These are phyloP conservation scores for Thecophora atra DNA, from an alignment of 2,888 invertebrate genomes.

Conservation along the genomic window DNA sequence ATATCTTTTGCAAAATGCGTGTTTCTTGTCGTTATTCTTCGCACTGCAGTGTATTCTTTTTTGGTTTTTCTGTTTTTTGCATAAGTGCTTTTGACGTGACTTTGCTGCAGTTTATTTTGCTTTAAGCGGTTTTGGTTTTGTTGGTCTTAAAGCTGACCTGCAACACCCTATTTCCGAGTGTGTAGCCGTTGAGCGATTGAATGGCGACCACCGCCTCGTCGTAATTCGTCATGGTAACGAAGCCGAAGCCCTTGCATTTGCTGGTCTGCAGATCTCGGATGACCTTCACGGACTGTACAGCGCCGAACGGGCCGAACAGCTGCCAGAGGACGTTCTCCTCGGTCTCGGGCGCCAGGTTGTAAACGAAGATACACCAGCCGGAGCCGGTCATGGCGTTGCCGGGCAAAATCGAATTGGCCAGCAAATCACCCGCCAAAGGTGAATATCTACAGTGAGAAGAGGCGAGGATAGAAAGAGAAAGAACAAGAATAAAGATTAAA, in stretches of 20 bases:
- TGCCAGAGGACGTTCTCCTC: constrained; percentile 97
- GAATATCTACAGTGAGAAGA: constrained; percentile 70
- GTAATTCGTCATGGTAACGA: constrained; percentile 98
- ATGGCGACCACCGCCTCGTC: constrained; percentile 97
- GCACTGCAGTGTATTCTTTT: neutral
- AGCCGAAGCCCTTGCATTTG: constrained; percentile 98
- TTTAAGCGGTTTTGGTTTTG: constrained; percentile 75
- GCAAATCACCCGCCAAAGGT: constrained; percentile 84
- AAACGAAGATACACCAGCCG: constrained; percentile 86
- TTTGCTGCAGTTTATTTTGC: constrained; percentile 1
- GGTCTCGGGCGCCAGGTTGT: constrained; percentile 94
- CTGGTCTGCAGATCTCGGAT: constrained; percentile 94
- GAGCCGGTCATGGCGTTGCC: constrained; percentile 87
- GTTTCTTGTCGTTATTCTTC: constrained; percentile 6
- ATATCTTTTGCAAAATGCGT: constrained; percentile 16
- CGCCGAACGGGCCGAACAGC: constrained; percentile 96
- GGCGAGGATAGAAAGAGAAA: constrained; percentile 9
- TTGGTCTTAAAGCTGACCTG: constrained; percentile 98
- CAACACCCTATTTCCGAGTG: constrained; percentile 92
- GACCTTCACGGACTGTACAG: constrained; percentile 96
- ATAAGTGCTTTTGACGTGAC: neutral
- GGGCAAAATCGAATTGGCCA: constrained; percentile 80
- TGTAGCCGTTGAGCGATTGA: constrained; percentile 95
- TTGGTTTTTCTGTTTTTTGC: neutral
- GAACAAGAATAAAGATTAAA: neutral